Evolutionary conservation across 2,797 vertebrate genomes (phyloP), one percentile per base, ranked within the genome.

Genomic region (Dromococcyx pavoninus): DNA sequence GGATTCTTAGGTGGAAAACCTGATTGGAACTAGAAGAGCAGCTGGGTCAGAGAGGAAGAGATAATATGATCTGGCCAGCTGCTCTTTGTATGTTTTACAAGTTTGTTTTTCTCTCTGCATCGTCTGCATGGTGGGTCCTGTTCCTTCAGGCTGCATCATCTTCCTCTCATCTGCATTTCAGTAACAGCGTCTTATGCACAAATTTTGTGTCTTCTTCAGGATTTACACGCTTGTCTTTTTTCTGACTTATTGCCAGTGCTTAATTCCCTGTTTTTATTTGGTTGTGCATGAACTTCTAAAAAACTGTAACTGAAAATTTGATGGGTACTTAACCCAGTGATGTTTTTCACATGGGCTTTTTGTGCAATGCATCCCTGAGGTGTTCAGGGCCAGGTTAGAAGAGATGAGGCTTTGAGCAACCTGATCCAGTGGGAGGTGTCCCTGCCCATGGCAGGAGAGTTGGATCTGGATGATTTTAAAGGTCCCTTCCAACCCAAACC

Each of bases 11-110:
- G 22, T 73, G 30, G 32, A 73, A 86, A 92, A 64, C 13, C 24
- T 23, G 56, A 4, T 11, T 80, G 32, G 7, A 53, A 44, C 6
- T 53, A 33, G 17, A 39, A 78, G 16, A 89, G 14, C 35, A 28
- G 11, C n/a, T 86, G 32, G 7, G 15, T 86, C 44, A 57, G 23
- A 89, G 86, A 14, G 46, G 41, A 80, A 41, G 53, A 86, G 25
- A 7, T 35, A 1, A 37, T 39, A 14, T 0, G 1, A 32, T 69
- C 48, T 74, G 7, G 9, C 5, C 39, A 76, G 4, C 3, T 65
- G 43, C 35, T 88, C 17, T 41, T 56, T 86, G 18, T 57, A 10
- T 48, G 24, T 72, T 83, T 80, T 74, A 23, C 32, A 57, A 44
- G 6, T 56, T 76, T 74, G 25, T 76, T 89, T 76, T 67, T 88